Evolutionary conservation across 2,888 invertebrate genomes (phyloP).

Genomic region (Thereva unica): DNA sequence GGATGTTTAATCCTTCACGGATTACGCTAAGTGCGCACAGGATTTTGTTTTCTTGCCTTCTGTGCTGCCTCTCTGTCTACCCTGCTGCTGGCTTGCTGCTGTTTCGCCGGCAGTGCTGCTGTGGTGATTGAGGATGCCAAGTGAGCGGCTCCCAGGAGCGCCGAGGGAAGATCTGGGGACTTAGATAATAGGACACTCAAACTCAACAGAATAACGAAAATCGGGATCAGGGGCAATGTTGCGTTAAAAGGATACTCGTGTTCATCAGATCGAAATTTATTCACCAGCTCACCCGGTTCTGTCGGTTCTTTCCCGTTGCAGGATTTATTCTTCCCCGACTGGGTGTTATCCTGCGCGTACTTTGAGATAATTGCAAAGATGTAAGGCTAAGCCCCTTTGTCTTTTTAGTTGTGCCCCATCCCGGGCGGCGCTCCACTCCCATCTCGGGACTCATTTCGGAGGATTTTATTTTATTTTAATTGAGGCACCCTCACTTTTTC

Average conservation of each 20-base stretch:
- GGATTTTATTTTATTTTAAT: constrained; percentile 42
- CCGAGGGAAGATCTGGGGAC: neutral
- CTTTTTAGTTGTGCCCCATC: constrained; percentile 6
- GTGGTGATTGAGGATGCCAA: constrained; percentile 16
- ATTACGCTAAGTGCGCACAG: constrained; percentile 43
- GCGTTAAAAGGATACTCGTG: constrained; percentile 44
- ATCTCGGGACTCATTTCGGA: constrained; percentile 38
- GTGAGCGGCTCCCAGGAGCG: neutral
- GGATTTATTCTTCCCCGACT: constrained; percentile 29
- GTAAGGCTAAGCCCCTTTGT: constrained; percentile 31
- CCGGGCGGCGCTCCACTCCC: constrained; percentile 22
- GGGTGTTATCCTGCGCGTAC: constrained; percentile 36
- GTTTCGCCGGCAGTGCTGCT: neutral
- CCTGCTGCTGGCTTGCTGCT: constrained; percentile 22
- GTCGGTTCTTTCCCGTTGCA: constrained; percentile 18
- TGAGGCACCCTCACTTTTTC: constrained; percentile 26
- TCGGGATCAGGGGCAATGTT: constrained; percentile 42
- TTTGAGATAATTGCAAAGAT: constrained; percentile 40
- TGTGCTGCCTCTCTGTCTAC: constrained; percentile 31
- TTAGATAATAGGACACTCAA: constrained; percentile 2
- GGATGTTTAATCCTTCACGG: constrained; percentile 42
- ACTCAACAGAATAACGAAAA: constrained; percentile 34
- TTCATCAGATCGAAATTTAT: constrained; percentile 42
- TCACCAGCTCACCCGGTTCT: constrained; percentile 36
- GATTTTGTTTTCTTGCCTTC: constrained; percentile 41